Conservation (phyloP, 2,888 invertebrate species). For the Serripes groenlandicus region DNA sequence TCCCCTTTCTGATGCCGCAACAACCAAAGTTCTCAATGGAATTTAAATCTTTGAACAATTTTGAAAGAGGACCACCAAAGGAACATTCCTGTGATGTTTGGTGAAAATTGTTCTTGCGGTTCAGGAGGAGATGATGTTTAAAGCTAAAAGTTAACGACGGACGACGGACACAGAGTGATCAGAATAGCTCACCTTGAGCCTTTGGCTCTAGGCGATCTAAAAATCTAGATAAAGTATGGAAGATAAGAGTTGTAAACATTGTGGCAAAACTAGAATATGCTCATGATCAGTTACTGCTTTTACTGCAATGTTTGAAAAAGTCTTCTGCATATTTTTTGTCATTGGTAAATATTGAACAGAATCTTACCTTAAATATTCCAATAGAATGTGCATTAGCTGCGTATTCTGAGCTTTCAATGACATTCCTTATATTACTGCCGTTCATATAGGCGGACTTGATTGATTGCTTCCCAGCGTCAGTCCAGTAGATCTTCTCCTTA, state of each 20-base stretch:
- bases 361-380: slow-evolving; percentile 26
- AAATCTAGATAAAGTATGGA: too few species aligned
- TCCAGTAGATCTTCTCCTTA: slow-evolving; percentile 94
- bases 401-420: slow-evolving; percentile 87
- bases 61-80: too few species aligned
- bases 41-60: too few species aligned
- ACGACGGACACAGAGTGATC: too few species aligned
- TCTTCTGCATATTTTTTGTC: not conserved
- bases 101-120: too few species aligned
- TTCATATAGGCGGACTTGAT: slow-evolving; percentile 92
- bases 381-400: slow-evolving; percentile 87
- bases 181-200: too few species aligned
- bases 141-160: too few species aligned
- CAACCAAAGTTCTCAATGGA: too few species aligned
- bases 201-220: too few species aligned
- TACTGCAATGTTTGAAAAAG: not conserved
- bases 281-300: not conserved
- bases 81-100: too few species aligned
- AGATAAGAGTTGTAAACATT: not conserved
- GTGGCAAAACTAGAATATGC: not conserved
- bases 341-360: not conserved
- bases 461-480: slow-evolving; percentile 93
- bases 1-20: too few species aligned
- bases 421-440: slow-evolving; percentile 88
- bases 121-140: too few species aligned